Evolutionary conservation across 2,113 vertebrate species (phyloP).

Genomic region (Pomatorhinus ruficollis): DNA sequence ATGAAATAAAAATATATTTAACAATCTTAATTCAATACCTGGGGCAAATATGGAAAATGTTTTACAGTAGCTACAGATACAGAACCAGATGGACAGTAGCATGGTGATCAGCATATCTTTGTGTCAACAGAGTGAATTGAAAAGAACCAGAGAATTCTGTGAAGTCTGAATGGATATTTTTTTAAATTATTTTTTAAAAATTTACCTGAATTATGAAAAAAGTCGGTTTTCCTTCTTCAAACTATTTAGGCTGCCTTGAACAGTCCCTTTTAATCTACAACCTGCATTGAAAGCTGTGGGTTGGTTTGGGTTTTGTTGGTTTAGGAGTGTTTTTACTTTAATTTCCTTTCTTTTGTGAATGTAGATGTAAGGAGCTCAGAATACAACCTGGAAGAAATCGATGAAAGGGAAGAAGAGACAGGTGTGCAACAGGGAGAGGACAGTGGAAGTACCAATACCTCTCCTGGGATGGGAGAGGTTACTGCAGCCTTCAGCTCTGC

Average conservation of each 20-base stretch:
- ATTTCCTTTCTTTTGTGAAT: background rate
- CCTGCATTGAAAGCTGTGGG: background rate
- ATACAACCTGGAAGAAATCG: slow-evolving; percentile 83
- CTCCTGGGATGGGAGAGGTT: slow-evolving; percentile 57
- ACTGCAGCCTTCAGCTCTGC: slow-evolving; percentile 46
- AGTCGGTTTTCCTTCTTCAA: background rate
- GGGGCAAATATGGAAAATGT: background rate
- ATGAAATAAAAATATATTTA: background rate
- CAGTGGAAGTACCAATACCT: slow-evolving; percentile 24
- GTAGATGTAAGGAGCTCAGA: slow-evolving; percentile 69
- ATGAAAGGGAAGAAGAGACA: slow-evolving; percentile 88
- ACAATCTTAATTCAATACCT: background rate
- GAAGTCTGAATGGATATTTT: background rate
- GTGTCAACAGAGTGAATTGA: background rate
- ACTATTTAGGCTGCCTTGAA: background rate
- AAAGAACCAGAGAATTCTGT: background rate
- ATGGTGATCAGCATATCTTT: background rate
- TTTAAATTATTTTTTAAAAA: fast-evolving
- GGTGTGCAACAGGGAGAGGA: slow-evolving; percentile 36
- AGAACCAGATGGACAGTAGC: background rate
- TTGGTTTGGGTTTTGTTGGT: background rate
- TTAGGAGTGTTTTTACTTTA: background rate
- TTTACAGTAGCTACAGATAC: background rate
- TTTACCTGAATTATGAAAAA: background rate
- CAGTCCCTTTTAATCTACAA: background rate